Conservation (phyloP, 2,888 invertebrate species). For the Pelosia muscerda region DNA sequence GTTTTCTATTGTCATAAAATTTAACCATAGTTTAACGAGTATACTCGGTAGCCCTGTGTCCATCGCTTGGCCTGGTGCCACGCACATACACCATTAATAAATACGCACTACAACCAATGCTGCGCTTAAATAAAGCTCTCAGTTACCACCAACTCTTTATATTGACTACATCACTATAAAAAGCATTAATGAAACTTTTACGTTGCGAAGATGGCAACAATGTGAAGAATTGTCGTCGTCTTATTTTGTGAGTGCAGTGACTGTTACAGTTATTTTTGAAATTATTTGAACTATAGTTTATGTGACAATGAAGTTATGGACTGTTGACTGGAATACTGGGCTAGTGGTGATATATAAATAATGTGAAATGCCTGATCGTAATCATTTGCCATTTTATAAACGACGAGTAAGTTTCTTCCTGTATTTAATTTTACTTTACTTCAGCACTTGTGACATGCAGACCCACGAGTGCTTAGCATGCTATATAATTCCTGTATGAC, state of each 20-base stretch:
- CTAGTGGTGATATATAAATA: slow-evolving; percentile 43
- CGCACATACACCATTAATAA: slow-evolving; percentile 55
- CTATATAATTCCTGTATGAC: too few relatives aligned
- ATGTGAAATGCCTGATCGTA: slow-evolving; percentile 79
- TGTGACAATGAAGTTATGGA: not conserved
- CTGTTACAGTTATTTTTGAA: slow-evolving; percentile 11
- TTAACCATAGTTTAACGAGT: slow-evolving; percentile 19
- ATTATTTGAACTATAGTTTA: not conserved
- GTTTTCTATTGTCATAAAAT: slow-evolving; percentile 21
- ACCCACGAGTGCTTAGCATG: too few relatives aligned
- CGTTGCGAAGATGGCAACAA: slow-evolving; percentile 3
- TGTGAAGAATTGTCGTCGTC: not conserved
- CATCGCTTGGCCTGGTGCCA: slow-evolving; percentile 57
- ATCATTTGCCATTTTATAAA: slow-evolving; percentile 66
- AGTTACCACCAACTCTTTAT: slow-evolving; percentile 28
- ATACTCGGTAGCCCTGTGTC: slow-evolving; percentile 35
- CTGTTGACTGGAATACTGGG: slow-evolving; percentile 9
- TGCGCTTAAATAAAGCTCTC: slow-evolving; percentile 16
- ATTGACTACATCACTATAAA: slow-evolving; percentile 21
- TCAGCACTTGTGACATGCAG: too few relatives aligned
- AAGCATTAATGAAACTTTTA: slow-evolving; percentile 9
- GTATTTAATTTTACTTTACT: not conserved
- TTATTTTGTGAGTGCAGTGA: slow-evolving; percentile 15
- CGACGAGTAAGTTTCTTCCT: slow-evolving; percentile 69
- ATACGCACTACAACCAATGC: slow-evolving; percentile 33